Percentiles rank a stretch among this genome's conserved stretches.
phyloP scores from a whole-genome alignment of 2,113 vertebrate genomes.

The Donacobius atricapilla region DNA sequence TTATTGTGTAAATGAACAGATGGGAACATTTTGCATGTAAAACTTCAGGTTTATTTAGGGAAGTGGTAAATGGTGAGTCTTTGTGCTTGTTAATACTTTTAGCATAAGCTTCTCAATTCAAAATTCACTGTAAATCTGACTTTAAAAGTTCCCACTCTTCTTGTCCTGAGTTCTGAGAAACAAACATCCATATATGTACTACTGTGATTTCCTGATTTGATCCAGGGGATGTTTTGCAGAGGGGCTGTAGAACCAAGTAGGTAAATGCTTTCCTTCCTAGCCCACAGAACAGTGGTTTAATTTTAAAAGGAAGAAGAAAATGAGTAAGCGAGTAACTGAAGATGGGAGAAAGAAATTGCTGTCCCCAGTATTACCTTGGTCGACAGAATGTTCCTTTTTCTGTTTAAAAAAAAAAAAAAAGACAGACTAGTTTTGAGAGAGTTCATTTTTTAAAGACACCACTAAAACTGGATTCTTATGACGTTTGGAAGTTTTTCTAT shows the following conservation, averaged over 20 bases:
- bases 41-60: neutral
- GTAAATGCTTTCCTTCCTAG: neutral
- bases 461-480: neutral
- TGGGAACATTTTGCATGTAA: neutral
- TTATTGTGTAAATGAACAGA: conserved; percentile 12
- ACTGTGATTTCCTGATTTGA: neutral
- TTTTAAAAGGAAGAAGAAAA: neutral
- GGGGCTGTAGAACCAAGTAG: neutral
- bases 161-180: neutral
- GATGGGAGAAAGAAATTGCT: neutral
- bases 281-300: neutral
- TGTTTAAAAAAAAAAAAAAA: neutral
- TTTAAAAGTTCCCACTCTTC: neutral
- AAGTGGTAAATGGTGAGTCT: neutral
- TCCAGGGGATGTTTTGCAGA: neutral
- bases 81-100: neutral
- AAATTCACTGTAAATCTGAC: neutral
- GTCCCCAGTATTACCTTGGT: neutral
- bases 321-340: neutral
- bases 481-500: neutral
- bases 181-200: neutral
- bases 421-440: neutral
- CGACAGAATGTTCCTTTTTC: neutral
- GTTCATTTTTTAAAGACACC: neutral
- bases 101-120: neutral